A percentile compares a stretch with the other conserved stretches of the same genome.
Conservation (phyloP, 2,888 invertebrate species). For the Ophioninae sp. region DNA sequence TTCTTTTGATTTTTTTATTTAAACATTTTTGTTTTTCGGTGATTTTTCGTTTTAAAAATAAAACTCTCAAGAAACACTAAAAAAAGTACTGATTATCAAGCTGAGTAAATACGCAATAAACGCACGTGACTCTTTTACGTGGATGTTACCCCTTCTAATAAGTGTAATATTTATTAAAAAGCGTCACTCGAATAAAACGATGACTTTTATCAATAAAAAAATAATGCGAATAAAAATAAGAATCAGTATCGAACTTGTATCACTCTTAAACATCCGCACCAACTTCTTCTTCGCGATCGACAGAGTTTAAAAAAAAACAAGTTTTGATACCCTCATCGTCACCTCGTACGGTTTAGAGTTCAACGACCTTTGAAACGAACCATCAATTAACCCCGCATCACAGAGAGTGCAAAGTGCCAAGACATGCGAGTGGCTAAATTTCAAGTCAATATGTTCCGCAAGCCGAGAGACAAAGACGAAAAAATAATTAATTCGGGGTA, state of each 20-base stretch:
- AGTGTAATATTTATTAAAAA: background rate
- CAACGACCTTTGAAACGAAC: conserved; percentile 54
- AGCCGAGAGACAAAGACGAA: background rate
- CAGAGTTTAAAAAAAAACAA: conserved; percentile 10
- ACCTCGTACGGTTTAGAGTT: conserved; percentile 44
- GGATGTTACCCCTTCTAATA: background rate
- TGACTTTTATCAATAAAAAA: background rate
- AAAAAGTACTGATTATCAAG: background rate
- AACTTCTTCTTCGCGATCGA: background rate
- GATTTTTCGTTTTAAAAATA: too few relatives aligned
- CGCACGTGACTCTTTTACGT: conserved; percentile 42
- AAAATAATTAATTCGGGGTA: background rate
- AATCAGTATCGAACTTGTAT: background rate
- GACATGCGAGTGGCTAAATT: conserved; percentile 48
- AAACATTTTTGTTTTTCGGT: too few relatives aligned
- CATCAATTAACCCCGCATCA: conserved; percentile 36
- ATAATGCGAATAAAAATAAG: background rate
- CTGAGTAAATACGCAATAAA: conserved; percentile 27
- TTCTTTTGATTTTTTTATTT: too few relatives aligned
- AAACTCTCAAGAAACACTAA: background rate
- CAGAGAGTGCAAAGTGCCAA: conserved; percentile 41
- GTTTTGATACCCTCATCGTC: conserved; percentile 13
- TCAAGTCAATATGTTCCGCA: conserved; percentile 12
- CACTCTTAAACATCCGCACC: background rate
- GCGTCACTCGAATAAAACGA: background rate